Conservation (phyloP, 2,888 invertebrate genomes). For the Neria commutata region DNA sequence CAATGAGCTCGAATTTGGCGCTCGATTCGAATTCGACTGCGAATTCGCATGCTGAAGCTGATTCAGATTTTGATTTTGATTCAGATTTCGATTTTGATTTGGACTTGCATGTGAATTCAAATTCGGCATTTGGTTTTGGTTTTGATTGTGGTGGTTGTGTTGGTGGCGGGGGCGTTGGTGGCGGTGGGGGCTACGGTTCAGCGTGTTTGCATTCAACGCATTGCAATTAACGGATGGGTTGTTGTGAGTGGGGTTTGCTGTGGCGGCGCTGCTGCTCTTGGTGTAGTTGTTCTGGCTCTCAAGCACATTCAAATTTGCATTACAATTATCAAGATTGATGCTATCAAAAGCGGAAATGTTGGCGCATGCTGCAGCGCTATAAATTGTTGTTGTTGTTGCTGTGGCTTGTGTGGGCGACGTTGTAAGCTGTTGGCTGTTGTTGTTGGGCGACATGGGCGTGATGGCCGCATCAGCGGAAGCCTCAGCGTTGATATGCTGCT, state of each 20-base stretch:
- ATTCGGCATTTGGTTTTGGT: slow-evolving; percentile 42
- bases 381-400: slow-evolving; percentile 19
- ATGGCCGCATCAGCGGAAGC: slow-evolving; percentile 35
- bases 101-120: slow-evolving; percentile 48
- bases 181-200: slow-evolving; percentile 14
- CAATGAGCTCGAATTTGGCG: slow-evolving; percentile 38
- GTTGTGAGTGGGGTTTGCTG: not conserved
- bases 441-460: slow-evolving; percentile 45
- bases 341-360: slow-evolving; percentile 38
- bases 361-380: slow-evolving; percentile 21
- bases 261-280: slow-evolving; percentile 19
- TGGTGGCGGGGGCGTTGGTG: slow-evolving; percentile 31
- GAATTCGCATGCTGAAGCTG: slow-evolving; percentile 14
- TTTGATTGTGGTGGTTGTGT: slow-evolving; percentile 34
- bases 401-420: not conserved
- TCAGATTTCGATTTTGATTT: slow-evolving; percentile 35
- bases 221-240: not conserved
- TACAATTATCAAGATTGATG: slow-evolving; percentile 57
- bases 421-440: slow-evolving; percentile 7
- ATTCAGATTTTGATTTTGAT: slow-evolving; percentile 22
- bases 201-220: not conserved
- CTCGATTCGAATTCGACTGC: slow-evolving; percentile 32
- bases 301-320: slow-evolving; percentile 47
- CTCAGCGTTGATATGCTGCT: not conserved
- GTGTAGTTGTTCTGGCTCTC: slow-evolving; percentile 32